phyloP scores from a whole-genome alignment of 2,113 vertebrate genomes.

The Talpa occidentalis region DNA sequence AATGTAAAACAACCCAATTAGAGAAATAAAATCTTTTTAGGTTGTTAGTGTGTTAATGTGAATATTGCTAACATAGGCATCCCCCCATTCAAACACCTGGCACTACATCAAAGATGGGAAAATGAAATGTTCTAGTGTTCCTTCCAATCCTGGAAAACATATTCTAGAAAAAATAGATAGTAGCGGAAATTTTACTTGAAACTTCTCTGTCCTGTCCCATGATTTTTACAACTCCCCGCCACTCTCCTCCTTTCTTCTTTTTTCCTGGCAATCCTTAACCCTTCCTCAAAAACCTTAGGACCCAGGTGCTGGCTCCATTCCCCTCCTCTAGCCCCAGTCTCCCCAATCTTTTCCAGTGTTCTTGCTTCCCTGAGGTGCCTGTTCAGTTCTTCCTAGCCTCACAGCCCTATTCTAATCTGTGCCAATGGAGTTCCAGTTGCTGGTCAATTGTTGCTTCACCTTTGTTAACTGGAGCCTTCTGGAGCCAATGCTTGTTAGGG shows the following conservation, averaged over 20 bases:
- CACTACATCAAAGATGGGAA: neutral
- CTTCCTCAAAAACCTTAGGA: neutral
- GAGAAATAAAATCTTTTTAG: constrained; percentile 38
- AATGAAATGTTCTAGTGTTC: neutral
- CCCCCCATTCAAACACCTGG: no score
- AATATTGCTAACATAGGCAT: neutral
- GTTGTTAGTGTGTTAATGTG: neutral
- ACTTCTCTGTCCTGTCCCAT: neutral
- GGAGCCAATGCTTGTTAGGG: neutral
- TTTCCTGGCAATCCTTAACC: neutral
- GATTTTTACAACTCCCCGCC: neutral
- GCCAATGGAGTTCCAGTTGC: neutral
- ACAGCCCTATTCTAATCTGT: neutral
- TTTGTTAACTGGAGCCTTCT: neutral
- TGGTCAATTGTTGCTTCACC: neutral
- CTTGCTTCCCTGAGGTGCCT: neutral
- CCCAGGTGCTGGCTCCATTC: neutral
- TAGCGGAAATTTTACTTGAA: neutral
- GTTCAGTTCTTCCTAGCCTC: neutral
- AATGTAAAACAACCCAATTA: neutral
- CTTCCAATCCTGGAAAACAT: neutral
- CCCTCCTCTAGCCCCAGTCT: neutral
- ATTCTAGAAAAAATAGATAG: neutral
- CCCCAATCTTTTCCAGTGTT: neutral
- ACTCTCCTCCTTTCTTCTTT: neutral